phyloP scores from a whole-genome alignment of 2,113 vertebrate species.

The Conger conger region DNA sequence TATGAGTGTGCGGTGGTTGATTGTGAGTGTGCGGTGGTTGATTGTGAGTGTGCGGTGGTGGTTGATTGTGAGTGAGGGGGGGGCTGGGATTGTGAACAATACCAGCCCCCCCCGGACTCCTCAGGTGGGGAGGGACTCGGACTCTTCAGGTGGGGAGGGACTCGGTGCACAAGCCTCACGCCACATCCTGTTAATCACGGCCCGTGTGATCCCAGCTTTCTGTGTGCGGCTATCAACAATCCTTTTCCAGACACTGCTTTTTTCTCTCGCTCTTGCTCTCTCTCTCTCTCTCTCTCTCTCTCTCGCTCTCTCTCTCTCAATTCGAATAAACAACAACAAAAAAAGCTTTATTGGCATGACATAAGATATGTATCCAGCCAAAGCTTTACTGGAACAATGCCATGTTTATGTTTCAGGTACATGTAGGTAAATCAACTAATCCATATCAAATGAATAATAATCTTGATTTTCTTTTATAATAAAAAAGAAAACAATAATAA shows the following conservation, averaged over 20 bases:
- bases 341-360: too few relatives aligned
- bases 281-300: not conserved
- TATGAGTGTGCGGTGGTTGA: constrained; percentile 6
- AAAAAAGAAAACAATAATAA: too few relatives aligned
- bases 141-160: too few relatives aligned
- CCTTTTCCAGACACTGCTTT: not conserved
- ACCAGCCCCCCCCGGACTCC: not conserved
- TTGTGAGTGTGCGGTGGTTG: constrained; percentile 9
- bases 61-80: constrained; percentile 13
- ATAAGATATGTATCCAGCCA: too few relatives aligned
- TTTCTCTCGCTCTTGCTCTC: not conserved
- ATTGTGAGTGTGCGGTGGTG: constrained; percentile 12
- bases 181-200: not conserved
- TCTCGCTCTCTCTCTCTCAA: not conserved
- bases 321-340: too few relatives aligned
- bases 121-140: not conserved
- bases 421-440: too few relatives aligned
- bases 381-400: too few relatives aligned
- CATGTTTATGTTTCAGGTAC: too few relatives aligned
- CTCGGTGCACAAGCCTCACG: not conserved
- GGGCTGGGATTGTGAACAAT: too few relatives aligned
- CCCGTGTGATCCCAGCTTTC: not conserved
- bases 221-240: not conserved
- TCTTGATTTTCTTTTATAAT: too few relatives aligned
- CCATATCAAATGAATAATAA: too few relatives aligned